Evolutionary conservation across 2,888 invertebrate genomes (phyloP).

Genomic region (Brachyptera putata): DNA sequence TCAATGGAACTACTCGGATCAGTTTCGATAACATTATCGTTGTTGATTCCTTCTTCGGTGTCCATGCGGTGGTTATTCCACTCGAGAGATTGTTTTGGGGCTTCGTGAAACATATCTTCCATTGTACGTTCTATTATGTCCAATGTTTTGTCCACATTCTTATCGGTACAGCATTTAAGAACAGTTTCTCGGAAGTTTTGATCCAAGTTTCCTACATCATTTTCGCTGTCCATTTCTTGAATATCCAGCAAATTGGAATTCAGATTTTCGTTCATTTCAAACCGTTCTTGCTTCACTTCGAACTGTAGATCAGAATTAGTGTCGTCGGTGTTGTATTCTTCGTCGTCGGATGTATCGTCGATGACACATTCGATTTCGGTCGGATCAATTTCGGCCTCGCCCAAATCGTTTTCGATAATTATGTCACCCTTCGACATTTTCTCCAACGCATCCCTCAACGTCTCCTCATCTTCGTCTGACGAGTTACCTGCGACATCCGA

Average conservation of each 20-base stretch:
- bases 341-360: constrained; percentile 47
- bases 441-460: background rate
- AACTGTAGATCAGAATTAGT: background rate
- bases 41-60: background rate
- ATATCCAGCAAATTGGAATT: too few relatives aligned
- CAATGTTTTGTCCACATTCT: background rate
- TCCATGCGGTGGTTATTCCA: background rate
- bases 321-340: constrained; percentile 39
- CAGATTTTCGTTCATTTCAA: background rate
- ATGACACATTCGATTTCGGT: constrained; percentile 48
- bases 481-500: background rate
- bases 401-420: constrained; percentile 17
- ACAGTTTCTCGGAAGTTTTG: background rate
- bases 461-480: constrained; percentile 5
- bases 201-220: background rate
- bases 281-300: background rate
- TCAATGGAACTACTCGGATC: too few relatives aligned
- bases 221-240: background rate
- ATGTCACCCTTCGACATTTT: background rate
- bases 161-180: background rate
- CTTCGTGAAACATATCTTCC: background rate
- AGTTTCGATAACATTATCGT: background rate
- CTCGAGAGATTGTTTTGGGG: background rate
- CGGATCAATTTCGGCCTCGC: constrained; percentile 39
- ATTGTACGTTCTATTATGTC: background rate